Percentiles rank a stretch among this genome's conserved stretches.
Conservation (phyloP, 2,888 invertebrate genomes). For the Eilema caniola region DNA sequence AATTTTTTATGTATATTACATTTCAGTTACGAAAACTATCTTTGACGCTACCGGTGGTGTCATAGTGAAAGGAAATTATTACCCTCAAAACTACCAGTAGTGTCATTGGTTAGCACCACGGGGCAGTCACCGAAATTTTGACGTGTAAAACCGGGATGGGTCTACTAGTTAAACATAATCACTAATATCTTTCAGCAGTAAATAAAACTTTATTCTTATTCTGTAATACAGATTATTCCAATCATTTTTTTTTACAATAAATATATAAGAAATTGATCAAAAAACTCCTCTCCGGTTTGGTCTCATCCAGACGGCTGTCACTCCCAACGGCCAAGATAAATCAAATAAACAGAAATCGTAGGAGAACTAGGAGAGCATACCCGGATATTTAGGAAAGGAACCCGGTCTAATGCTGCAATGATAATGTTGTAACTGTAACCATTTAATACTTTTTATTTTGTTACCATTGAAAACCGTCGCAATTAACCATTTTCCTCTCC, state of each 20-base stretch:
- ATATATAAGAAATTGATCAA: background rate
- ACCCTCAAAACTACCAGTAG: no score
- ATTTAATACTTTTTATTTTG: background rate
- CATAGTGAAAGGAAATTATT: no score
- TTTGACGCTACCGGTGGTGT: no score
- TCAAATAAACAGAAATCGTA: background rate
- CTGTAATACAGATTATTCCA: background rate
- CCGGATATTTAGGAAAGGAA: background rate
- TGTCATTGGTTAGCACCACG: no score
- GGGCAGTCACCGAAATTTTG: no score
- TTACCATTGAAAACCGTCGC: background rate
- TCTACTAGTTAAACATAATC: background rate
- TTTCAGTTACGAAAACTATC: no score
- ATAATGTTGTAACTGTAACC: no score
- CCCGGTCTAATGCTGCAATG: background rate
- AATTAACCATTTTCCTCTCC: no score
- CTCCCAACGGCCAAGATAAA: background rate
- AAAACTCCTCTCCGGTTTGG: background rate
- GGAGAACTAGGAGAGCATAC: no score
- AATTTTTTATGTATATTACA: no score
- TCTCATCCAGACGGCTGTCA: no score
- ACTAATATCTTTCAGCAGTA: background rate
- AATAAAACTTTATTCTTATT: constrained; percentile 12
- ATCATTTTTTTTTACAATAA: background rate
- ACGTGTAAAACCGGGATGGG: background rate